Base-by-base conservation (phyloP, 2,888 invertebrate species). In the Himalopsyche tibetana region DNA sequence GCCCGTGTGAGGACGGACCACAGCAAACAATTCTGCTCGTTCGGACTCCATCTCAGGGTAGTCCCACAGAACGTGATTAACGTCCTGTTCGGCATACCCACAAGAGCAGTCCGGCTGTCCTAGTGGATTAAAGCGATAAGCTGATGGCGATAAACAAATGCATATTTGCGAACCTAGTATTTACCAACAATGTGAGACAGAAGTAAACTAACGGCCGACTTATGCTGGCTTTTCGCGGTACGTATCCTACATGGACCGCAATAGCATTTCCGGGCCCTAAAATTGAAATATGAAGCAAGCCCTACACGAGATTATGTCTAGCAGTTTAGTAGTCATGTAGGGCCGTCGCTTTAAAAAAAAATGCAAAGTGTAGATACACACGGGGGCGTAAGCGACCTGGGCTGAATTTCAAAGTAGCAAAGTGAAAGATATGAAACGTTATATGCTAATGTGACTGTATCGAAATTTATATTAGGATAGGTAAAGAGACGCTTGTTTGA, bases 391-490 rank as follows among this genome's bases (percentile, higher is more conserved):
- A 63, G 63, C 63, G 63, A 63, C 63, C 63, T 63, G 63, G 63
- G 63, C 63, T 63, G 63, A 63, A 63, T 63, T 63, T 3, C 63
- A 63, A 63, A 63, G 63, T 8, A 63, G 63, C 19, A 19, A 63
- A 63, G 28, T 63, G 63, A 63, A 63, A 63, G 63, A 63, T 63
- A 63, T 28, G 63, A 28, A 63, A 63, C 63, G 63, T 63, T 63
- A 19, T 63, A 63, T 63, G 63, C 63, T 63, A 63, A 63, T 63
- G 63, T 63, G 63, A 63, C 63, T 63, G 63, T 63, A 63, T 63
- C 63, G 63, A 19, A 63, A 63, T 63, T 63, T 5, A 63, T 63
- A 63, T 63, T 63, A 63, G 63, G 63, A 63, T 63, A 63, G 63
- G 63, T 63, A 63, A 63, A 19, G 63, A 19, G 63, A 28, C 19